Base-by-base conservation (phyloP, 2,113 vertebrate genomes). In the Romanogobio albipinnatus region DNA sequence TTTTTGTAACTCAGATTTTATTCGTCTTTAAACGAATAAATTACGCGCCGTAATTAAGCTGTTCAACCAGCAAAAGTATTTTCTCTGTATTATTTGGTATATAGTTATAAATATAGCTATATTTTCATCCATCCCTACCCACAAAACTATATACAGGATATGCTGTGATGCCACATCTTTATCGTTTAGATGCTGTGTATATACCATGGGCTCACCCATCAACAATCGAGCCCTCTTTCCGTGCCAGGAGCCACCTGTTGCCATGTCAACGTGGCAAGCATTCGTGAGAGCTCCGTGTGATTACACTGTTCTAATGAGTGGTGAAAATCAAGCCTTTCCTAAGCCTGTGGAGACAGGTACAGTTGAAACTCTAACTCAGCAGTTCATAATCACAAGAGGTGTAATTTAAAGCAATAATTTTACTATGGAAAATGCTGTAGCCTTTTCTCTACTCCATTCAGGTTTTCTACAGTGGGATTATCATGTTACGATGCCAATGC, bases 171-270 rank as follows among this genome's bases (percentile, higher is more conserved):
- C 49, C 24, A 76, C 33, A 59, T 78, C 22, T 43, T 77, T 58
- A 43, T 87, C 88, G 87, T 92, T 77, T 91, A 99, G 98, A 92
- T 93, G 94, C 64, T 99, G 98, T 94, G 97, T 99, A 92, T 99
- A 98, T 94, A 99, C 97, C 0, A 92, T 95, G 74, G 98, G 98
- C 85, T 98, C 98, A 2, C 97, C 97, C 84, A 96, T 99, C 95
- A 99, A 99, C 97, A 99, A 99, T 96, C 95, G 98, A 91, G 98
- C 98, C 80, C 97, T 99, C 89, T 98, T 99, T 91, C 98, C 98
- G 59, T 99, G 97, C 94, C 98, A 99, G 92, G 98, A 99, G 81
- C 97, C 97, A 84, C 97, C 98, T n/a, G 91, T 96, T 94, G 97
- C 98, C 91, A 97, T 99, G 96, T 98, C 98, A 93, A 99, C 97